phyloP scores from a whole-genome alignment of 23 tunicate species.

The Styela clava region DNA sequence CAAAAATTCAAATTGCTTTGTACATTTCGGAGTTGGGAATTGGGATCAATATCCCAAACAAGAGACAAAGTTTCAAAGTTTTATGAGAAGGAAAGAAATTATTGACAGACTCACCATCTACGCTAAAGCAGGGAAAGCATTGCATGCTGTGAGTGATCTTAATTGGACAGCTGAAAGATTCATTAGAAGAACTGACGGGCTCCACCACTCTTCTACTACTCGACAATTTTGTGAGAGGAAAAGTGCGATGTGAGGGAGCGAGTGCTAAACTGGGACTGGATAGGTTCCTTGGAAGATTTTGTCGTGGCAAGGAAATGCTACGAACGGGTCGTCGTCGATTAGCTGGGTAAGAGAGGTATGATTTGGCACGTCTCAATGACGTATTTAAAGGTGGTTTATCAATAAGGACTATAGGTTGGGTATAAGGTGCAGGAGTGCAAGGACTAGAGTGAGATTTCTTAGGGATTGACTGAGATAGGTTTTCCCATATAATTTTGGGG shows the following conservation, averaged over 20 bases:
- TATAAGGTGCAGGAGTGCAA: not conserved
- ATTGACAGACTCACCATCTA: conserved; percentile 27
- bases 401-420: not conserved
- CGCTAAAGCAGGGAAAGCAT: conserved; percentile 16
- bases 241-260: not conserved
- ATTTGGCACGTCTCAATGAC: not conserved
- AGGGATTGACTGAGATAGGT: not conserved
- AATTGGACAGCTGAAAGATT: conserved; percentile 1
- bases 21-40: no score
- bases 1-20: no score
- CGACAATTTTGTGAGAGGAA: conserved; percentile 21
- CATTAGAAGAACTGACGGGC: conserved; percentile 13
- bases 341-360: conserved; percentile 15
- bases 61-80: not conserved
- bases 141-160: conserved; percentile 34
- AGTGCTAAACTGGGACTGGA: not conserved
- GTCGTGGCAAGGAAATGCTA: not conserved
- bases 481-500: conserved; percentile 1
- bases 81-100: not conserved
- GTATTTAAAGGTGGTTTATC: not conserved
- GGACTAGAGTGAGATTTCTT: conserved; percentile 23
- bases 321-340: not conserved
- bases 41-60: no score
- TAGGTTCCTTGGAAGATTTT: not conserved
- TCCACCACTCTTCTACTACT: conserved; percentile 16